Base-by-base conservation (phyloP, 2,113 vertebrate species). In the Gorsachius goisagi region DNA sequence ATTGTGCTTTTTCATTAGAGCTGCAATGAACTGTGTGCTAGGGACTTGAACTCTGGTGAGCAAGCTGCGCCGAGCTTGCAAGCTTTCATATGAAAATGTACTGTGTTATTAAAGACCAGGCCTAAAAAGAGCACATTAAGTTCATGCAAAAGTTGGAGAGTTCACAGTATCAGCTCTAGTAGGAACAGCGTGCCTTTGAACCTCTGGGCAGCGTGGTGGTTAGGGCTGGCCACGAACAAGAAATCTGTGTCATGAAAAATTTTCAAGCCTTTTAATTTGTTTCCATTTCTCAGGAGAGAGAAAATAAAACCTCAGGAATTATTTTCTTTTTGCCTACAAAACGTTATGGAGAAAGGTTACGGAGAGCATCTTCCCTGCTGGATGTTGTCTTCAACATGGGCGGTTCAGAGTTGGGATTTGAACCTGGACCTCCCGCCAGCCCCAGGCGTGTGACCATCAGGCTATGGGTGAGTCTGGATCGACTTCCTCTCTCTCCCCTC, bases 31-130 rank as follows among this genome's bases (percentile, higher is more conserved):
- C 81, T 92, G 56, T 92, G 95, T 96, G 95, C 90, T 80, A 96
- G 88, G 58, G 81, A 97, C 95, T 92, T 94, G 88, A 97, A 96
- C 95, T 93, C 79, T 77, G 66, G 77, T 76, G 55, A 91, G 74
- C 53, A 96, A 91, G 81, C 90, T 80, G 74, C 85, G 93, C 84
- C 3, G 1, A 96, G 90, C 78, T 89, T 55, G 41, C 17, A 17
- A 76, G 78, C 24, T 95, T 94, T 79, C 66, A 8, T 47, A 62
- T 22, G 84, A 89, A 93, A 95, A 95, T 85, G 35, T 59, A 44
- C 74, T 32, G 9, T 22, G 30, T 1, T 53, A 30, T 55, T 77
- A 77, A 85, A 67, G 52, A 73, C 30, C 3, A 32, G 72, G 33
- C 11, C 73, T 76, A 39, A 92, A 95, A 87, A 33, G 73, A 78